Evolutionary conservation across 2,797 vertebrate genomes (phyloP).

Genomic region (Florisuga fusca): DNA sequence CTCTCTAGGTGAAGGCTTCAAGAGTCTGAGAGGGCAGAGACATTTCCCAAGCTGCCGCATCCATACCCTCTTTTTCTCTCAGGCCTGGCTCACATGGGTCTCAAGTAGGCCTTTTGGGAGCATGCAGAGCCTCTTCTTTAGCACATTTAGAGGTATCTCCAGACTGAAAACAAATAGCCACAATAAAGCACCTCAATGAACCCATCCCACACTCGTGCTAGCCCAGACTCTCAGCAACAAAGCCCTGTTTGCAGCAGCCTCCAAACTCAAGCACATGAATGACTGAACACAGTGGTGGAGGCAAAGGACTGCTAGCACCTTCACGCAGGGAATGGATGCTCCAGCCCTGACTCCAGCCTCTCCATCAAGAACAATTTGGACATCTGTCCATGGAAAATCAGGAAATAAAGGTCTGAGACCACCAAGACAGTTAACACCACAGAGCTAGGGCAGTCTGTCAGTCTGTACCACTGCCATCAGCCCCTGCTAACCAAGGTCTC

Average conservation of each 20-base stretch:
- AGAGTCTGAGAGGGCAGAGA: not conserved
- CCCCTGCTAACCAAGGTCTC: not conserved
- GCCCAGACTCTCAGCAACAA: not conserved
- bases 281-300: not conserved
- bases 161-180: not conserved
- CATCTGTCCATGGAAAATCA: not conserved
- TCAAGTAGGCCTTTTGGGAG: not conserved
- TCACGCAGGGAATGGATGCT: not conserved
- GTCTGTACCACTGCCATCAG: not conserved
- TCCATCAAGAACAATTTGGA: not conserved
- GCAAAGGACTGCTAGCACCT: rapidly evolving
- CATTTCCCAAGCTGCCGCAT: not conserved
- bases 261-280: not conserved
- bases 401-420: not conserved
- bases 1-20: not conserved
- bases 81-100: not conserved
- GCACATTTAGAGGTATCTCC: not conserved
- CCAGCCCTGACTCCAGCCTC: not conserved
- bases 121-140: not conserved
- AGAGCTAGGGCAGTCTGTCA: not conserved
- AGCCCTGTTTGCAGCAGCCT: not conserved
- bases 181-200: not conserved
- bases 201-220: rapidly evolving
- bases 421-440: not conserved
- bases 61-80: not conserved